These are phyloP conservation scores for Ochotona princeps DNA, from an alignment of 2,113 vertebrate species.

Conservation along the genomic window DNA sequence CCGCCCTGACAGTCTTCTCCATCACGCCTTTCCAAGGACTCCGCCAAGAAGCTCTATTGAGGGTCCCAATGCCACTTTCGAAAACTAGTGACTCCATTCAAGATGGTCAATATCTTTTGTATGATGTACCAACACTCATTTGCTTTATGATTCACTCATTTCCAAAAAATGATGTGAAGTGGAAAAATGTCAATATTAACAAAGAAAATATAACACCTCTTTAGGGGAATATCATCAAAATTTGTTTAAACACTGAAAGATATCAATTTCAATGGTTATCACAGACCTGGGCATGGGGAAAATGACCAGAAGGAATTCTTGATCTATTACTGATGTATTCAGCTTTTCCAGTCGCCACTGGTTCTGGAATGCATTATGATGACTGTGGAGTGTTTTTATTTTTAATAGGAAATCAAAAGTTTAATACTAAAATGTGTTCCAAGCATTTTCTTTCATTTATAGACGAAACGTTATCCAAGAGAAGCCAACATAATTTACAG, in stretches of 20 bases:
- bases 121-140: not conserved
- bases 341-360: constrained; percentile 48
- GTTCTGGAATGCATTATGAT: constrained; percentile 37
- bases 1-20: not conserved
- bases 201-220: constrained; percentile 20
- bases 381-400: not conserved
- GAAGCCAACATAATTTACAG: not conserved
- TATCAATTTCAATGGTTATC: not conserved
- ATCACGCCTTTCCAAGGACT: not conserved
- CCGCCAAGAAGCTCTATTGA: not conserved
- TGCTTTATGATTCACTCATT: not conserved
- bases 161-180: constrained; percentile 41
- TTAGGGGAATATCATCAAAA: constrained; percentile 27
- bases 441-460: constrained; percentile 10
- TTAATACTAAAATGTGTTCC: not conserved
- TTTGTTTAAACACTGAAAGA: constrained; percentile 40
- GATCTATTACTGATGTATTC: constrained; percentile 15
- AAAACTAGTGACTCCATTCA: not conserved
- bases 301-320: not conserved
- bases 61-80: not conserved
- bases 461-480: constrained; percentile 23
- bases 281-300: not conserved
- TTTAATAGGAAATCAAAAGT: constrained; percentile 13
- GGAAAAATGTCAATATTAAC: constrained; percentile 28
- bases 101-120: not conserved